phyloP scores from a whole-genome alignment of 2,888 invertebrate genomes.

The Drosophila quasianomalipes region DNA sequence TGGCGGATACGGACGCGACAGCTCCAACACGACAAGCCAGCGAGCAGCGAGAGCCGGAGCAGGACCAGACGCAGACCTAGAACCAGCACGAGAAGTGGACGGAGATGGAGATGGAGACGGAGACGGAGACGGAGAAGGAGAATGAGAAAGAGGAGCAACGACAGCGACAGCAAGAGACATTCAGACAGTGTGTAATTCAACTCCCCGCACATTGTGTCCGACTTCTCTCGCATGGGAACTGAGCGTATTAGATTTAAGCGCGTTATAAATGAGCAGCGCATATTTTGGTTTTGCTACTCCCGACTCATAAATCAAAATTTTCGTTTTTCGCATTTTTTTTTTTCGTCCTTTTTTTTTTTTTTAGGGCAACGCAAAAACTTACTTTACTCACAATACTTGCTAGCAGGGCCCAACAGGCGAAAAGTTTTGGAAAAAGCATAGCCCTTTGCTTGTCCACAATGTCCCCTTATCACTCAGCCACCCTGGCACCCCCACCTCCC shows the following conservation, averaged over 20 bases:
- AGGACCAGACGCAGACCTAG: conserved; percentile 9
- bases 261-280: conserved; percentile 79
- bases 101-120: not conserved
- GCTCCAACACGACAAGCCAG: conserved; percentile 66
- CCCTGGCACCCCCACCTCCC: not conserved
- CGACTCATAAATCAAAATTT: conserved; percentile 77
- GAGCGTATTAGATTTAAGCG: conserved; percentile 79
- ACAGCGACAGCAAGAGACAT: conserved; percentile 27
- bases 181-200: conserved; percentile 53
- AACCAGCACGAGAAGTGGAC: conserved; percentile 9
- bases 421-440: conserved; percentile 35
- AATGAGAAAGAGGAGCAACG: conserved; percentile 2
- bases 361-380: conserved; percentile 62
- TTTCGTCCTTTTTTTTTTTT: conserved; percentile 17
- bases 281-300: conserved; percentile 68
- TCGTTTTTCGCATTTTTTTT: conserved; percentile 70
- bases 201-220: conserved; percentile 32
- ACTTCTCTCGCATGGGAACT: conserved; percentile 57
- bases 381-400: conserved; percentile 41
- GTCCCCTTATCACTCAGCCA: not conserved
- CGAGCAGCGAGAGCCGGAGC: conserved; percentile 19
- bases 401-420: conserved; percentile 17
- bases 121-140: not conserved
- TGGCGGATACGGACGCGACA: conserved; percentile 67
- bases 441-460: conserved; percentile 57